These are phyloP conservation scores for Acanthurus lineatus DNA, from an alignment of 2,797 vertebrate species.

Conservation along the genomic window DNA sequence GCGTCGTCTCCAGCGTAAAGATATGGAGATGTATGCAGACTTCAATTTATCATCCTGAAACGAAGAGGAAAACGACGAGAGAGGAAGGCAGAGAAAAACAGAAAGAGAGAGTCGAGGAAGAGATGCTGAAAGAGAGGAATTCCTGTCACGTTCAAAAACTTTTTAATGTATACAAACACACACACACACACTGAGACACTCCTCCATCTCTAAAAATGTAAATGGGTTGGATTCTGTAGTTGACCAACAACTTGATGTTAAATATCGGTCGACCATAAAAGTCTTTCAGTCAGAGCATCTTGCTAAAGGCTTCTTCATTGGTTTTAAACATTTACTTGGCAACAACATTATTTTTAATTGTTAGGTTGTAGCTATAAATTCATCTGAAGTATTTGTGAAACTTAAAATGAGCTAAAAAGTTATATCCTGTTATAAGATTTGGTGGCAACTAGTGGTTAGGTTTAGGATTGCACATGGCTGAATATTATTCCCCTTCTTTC, in stretches of 20 bases:
- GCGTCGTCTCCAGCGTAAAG: constrained; percentile 41
- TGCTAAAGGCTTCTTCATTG: not conserved
- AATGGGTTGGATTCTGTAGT: not conserved
- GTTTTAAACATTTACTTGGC: not conserved
- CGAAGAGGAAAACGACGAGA: constrained; percentile 1
- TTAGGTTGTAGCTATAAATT: too few species aligned
- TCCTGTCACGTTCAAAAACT: constrained; percentile 22
- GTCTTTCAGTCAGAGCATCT: too few species aligned
- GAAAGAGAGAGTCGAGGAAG: not conserved
- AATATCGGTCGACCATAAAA: too few species aligned
- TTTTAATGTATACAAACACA: constrained; percentile 12
- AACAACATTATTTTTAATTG: not conserved
- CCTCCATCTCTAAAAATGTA: constrained; percentile 22
- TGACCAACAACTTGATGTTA: constrained; percentile 14
- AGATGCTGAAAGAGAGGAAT: constrained; percentile 15
- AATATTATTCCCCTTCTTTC: too few species aligned
- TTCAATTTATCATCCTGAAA: constrained; percentile 59
- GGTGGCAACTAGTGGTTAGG: too few species aligned
- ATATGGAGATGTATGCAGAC: constrained; percentile 67
- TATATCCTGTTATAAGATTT: too few species aligned
- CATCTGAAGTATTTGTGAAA: too few species aligned
- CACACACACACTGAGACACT: constrained; percentile 3
- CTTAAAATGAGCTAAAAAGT: too few species aligned
- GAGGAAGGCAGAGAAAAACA: not conserved
- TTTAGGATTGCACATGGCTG: too few species aligned